Conservation (phyloP, 2,797 vertebrate species). For the Trematomus bernacchii region DNA sequence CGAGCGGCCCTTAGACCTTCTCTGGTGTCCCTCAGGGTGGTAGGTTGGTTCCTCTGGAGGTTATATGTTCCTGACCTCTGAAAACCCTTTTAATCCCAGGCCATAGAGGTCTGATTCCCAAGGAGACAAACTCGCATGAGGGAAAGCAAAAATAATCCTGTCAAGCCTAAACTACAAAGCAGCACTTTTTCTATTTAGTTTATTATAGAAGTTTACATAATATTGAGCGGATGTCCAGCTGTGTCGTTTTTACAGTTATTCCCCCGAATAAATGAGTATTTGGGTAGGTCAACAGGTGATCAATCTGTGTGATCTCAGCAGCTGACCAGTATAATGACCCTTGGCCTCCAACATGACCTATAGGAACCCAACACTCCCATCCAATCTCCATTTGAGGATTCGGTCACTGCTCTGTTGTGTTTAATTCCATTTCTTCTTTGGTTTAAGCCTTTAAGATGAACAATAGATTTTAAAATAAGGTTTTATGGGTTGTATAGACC, state of each 20-base stretch:
- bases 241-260: slow-evolving; percentile 27
- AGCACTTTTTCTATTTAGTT: neutral
- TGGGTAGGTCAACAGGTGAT: slow-evolving; percentile 61
- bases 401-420: neutral
- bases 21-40: slow-evolving; percentile 16
- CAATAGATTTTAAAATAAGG: neutral
- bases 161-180: neutral
- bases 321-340: slow-evolving; percentile 45
- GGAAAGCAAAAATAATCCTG: too few species aligned
- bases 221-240: neutral
- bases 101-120: slow-evolving; percentile 5
- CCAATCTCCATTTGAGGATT: slow-evolving; percentile 28
- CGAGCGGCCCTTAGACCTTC: too few species aligned
- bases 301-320: slow-evolving; percentile 45
- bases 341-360: slow-evolving; percentile 55
- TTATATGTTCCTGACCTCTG: slow-evolving; percentile 47
- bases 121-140: neutral
- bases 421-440: slow-evolving; percentile 8
- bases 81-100: slow-evolving; percentile 27
- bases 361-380: slow-evolving; percentile 8
- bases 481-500: neutral
- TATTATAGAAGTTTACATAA: neutral
- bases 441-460: slow-evolving; percentile 8
- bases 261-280: slow-evolving; percentile 14
- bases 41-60: slow-evolving; percentile 35